phyloP scores from a whole-genome alignment of 2,797 vertebrate genomes.

The Leuciscus waleckii region DNA sequence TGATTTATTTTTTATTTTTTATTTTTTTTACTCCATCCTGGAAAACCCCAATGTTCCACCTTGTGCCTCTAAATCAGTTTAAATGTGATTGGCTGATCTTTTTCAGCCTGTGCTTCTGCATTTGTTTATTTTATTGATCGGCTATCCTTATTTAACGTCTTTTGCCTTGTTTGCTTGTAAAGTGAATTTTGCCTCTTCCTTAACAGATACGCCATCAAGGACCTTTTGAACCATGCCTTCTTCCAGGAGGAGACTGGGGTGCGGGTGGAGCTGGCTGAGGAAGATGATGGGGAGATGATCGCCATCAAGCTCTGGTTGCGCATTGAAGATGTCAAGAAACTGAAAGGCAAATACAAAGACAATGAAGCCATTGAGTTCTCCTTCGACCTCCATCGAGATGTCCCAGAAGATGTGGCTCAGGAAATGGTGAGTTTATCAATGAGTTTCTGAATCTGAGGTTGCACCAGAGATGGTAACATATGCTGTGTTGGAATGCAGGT shows the following conservation, averaged over 20 bases:
- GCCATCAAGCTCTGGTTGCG: conserved; percentile 98
- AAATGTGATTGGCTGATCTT: background rate
- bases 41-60: background rate
- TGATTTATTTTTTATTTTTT: background rate
- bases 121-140: background rate
- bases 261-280: conserved; percentile 96
- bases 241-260: conserved; percentile 99
- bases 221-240: conserved; percentile 97
- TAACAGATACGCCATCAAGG: conserved; percentile 94
- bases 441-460: background rate
- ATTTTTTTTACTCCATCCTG: background rate
- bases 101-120: background rate
- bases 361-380: conserved; percentile 99
- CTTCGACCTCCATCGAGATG: conserved; percentile 95
- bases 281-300: conserved; percentile 99
- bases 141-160: background rate
- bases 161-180: background rate
- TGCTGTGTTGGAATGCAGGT: conserved; percentile 76
- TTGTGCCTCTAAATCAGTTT: background rate
- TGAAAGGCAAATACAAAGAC: conserved; percentile 99
- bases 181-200: background rate
- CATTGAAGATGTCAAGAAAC: conserved; percentile 97
- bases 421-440: conserved; percentile 89
- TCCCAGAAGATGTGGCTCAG: conserved; percentile 98
- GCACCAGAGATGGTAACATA: background rate